Evolutionary conservation across 2,113 vertebrate species (phyloP).

Genomic region (Anhinga rufa): DNA sequence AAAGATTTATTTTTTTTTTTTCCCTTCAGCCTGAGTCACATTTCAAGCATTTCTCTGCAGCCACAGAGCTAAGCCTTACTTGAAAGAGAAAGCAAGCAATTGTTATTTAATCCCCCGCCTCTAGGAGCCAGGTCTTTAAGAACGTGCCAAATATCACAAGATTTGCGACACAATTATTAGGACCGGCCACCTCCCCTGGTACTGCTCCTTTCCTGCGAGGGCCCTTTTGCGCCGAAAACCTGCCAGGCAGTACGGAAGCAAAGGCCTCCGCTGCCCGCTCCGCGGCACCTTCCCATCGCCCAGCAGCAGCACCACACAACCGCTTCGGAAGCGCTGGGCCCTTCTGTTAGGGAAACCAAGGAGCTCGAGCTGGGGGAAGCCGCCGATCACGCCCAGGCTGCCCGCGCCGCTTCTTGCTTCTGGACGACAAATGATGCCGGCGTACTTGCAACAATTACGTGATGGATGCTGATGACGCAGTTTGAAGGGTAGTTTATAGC

Average conservation of each 20-base stretch:
- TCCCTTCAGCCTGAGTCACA: neutral
- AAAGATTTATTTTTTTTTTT: neutral
- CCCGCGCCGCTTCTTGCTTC: neutral
- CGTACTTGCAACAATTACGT: neutral
- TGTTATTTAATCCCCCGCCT: slow-evolving; percentile 14
- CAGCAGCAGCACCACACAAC: neutral
- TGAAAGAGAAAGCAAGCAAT: slow-evolving; percentile 47
- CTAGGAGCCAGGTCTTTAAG: slow-evolving; percentile 26
- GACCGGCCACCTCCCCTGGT: neutral
- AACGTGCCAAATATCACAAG: slow-evolving; percentile 27
- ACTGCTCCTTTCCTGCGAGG: neutral
- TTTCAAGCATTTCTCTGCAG: slow-evolving; percentile 35
- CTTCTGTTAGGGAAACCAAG: neutral
- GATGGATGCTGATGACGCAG: neutral
- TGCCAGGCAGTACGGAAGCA: neutral
- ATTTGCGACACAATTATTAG: slow-evolving; percentile 4
- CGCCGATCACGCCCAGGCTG: neutral
- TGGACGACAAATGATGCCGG: neutral
- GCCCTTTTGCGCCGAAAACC: neutral
- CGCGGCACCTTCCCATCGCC: neutral
- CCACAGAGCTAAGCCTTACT: slow-evolving; percentile 18
- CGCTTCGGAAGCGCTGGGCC: accelerated
- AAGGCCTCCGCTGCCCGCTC: neutral
- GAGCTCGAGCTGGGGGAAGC: neutral
- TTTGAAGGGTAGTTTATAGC: neutral